A percentile compares a stretch with the other conserved stretches of the same genome.
Conservation (phyloP, 2,888 invertebrate species). For the Drosophila subquinaria region DNA sequence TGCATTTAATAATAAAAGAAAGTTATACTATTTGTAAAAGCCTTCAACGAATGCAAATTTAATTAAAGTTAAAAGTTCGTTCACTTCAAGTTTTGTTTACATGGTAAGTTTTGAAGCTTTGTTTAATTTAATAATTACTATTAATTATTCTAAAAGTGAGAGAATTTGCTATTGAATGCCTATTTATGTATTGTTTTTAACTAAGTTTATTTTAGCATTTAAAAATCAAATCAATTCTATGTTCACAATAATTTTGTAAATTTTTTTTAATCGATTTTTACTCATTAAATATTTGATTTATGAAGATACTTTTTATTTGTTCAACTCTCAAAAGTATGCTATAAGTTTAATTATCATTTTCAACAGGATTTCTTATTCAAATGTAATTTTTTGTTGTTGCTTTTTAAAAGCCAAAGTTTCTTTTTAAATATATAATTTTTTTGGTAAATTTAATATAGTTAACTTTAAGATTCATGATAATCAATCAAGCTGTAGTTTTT, state of each 20-base stretch:
- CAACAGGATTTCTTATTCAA: background rate
- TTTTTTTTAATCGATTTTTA: background rate
- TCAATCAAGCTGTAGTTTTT: too few species aligned
- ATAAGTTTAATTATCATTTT: background rate
- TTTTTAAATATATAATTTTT: background rate
- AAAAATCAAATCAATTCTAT: background rate
- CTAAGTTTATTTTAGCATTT: background rate
- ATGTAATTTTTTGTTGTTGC: background rate
- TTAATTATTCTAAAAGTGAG: background rate
- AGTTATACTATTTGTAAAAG: background rate
- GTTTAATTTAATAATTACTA: background rate
- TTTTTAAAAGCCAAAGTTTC: background rate
- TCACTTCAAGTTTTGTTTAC: conserved; percentile 28
- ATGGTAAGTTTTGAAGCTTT: conserved; percentile 47
- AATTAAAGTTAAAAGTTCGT: background rate
- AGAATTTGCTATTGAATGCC: background rate
- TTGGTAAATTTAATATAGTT: too few species aligned
- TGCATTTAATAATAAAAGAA: conserved; percentile 3
- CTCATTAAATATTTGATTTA: background rate
- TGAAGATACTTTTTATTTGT: background rate
- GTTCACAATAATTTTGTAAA: background rate
- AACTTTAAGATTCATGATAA: too few species aligned
- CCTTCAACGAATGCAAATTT: conserved; percentile 9
- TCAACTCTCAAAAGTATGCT: conserved; percentile 53
- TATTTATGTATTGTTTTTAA: background rate